phyloP scores from a whole-genome alignment of 2,113 vertebrate species.

The Cranoglanis bouderius region DNA sequence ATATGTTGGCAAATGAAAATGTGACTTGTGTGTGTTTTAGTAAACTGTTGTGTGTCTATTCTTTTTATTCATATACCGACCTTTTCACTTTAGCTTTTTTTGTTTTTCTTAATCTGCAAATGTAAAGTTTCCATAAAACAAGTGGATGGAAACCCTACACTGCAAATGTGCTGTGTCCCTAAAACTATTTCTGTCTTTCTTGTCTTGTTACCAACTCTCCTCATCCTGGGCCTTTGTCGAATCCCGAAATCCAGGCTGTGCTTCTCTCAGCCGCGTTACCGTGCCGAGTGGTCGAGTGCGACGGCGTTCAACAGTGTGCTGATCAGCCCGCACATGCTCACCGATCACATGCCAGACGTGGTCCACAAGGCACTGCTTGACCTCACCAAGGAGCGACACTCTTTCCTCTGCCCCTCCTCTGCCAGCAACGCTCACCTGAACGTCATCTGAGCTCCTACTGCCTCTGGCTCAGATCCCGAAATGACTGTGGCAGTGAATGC shows the following conservation, averaged over 20 bases:
- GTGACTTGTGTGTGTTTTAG: neutral
- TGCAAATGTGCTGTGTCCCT: neutral
- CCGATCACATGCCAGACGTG: slow-evolving; percentile 90
- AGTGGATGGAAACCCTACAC: neutral
- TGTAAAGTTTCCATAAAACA: neutral
- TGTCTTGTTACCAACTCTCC: neutral
- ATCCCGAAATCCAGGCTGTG: slow-evolving; percentile 74
- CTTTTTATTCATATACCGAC: neutral
- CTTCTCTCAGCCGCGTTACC: slow-evolving; percentile 80
- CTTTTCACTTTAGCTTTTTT: neutral
- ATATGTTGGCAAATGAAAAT: neutral
- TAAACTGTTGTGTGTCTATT: neutral
- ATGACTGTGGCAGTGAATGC: slow-evolving; percentile 20
- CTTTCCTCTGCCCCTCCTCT: slow-evolving; percentile 75
- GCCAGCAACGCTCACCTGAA: slow-evolving; percentile 66
- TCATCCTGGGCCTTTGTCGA: neutral
- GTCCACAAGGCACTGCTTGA: slow-evolving; percentile 81
- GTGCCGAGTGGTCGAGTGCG: slow-evolving; percentile 81
- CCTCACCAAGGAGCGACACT: slow-evolving; percentile 72
- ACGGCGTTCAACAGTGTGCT: slow-evolving; percentile 83
- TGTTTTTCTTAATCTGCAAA: neutral
- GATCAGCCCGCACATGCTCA: slow-evolving; percentile 92
- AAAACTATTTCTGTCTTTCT: neutral
- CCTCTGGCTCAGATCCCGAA: slow-evolving; percentile 7
- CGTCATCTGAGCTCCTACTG: slow-evolving; percentile 60